A percentile compares a stretch with the other conserved stretches of the same genome.
phyloP scores from a whole-genome alignment of 2,797 vertebrate species.

The Pseudocheirus occidentalis region DNA sequence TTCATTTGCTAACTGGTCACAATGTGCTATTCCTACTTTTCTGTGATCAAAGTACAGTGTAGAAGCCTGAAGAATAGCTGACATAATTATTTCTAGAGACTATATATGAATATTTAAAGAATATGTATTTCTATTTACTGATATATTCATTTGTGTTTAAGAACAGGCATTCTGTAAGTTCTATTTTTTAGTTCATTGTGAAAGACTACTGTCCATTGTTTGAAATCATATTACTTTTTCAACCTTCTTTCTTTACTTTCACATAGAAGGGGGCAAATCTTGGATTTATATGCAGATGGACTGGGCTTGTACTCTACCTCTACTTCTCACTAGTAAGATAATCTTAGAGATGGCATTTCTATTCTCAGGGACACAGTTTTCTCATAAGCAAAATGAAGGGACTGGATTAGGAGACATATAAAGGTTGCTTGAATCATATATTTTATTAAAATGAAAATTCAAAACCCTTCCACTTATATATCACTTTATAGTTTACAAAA shows the following conservation, averaged over 20 bases:
- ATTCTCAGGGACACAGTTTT: neutral
- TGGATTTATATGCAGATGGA: neutral
- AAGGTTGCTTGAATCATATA: neutral
- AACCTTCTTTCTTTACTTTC: neutral
- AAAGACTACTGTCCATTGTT: neutral
- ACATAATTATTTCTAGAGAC: conserved; percentile 1
- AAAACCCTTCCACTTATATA: neutral
- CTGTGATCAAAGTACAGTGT: neutral
- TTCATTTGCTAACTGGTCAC: neutral
- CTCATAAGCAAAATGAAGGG: neutral
- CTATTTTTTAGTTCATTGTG: neutral
- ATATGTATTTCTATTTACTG: neutral
- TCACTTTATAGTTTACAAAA: neutral
- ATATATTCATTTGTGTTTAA: neutral
- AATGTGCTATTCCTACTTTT: conserved; percentile 4
- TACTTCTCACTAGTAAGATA: neutral
- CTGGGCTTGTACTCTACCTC: neutral
- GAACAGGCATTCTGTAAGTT: neutral
- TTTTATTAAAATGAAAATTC: neutral
- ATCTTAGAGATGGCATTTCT: neutral
- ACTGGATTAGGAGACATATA: neutral
- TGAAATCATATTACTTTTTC: neutral
- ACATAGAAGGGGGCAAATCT: neutral
- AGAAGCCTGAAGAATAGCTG: neutral
- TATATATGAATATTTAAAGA: neutral